Conservation (phyloP, 2,797 vertebrate genomes). For the Pogoniulus pusillus region DNA sequence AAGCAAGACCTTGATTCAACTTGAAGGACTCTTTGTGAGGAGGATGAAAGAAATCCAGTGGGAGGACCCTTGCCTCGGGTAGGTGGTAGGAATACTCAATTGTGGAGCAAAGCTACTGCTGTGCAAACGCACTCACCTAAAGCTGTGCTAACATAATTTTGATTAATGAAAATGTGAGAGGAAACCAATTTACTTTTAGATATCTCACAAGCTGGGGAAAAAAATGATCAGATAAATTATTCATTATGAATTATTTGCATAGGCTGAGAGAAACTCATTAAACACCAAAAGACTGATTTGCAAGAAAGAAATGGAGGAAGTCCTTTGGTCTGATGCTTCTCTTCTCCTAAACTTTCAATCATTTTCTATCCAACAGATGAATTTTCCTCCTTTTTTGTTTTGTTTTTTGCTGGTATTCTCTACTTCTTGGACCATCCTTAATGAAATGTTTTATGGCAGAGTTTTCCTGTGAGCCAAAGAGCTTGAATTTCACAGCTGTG, state of each 20-base stretch:
- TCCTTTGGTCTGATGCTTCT: background rate
- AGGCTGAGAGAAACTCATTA: slow-evolving; percentile 28
- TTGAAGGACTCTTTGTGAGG: background rate
- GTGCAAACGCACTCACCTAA: background rate
- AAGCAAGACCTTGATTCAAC: background rate
- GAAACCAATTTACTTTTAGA: slow-evolving; percentile 41
- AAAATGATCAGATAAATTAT: slow-evolving; percentile 57
- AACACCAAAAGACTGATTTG: background rate
- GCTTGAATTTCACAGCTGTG: slow-evolving; percentile 13
- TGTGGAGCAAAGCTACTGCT: background rate
- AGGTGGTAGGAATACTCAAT: background rate
- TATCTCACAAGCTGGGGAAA: slow-evolving; percentile 38
- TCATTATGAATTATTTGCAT: slow-evolving; percentile 57
- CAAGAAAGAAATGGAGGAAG: background rate
- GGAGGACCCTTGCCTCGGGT: background rate
- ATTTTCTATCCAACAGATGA: background rate
- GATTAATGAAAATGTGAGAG: slow-evolving; percentile 39
- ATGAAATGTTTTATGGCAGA: slow-evolving; percentile 19
- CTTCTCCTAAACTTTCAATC: background rate
- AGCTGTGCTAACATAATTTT: slow-evolving; percentile 6
- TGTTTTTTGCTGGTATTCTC: background rate
- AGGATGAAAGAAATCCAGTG: background rate
- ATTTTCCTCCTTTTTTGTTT: background rate
- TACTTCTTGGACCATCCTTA: background rate
- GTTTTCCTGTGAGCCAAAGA: background rate